phyloP scores from a whole-genome alignment of 1,140 invertebrate species.

The Leguminivora glycinivorella region DNA sequence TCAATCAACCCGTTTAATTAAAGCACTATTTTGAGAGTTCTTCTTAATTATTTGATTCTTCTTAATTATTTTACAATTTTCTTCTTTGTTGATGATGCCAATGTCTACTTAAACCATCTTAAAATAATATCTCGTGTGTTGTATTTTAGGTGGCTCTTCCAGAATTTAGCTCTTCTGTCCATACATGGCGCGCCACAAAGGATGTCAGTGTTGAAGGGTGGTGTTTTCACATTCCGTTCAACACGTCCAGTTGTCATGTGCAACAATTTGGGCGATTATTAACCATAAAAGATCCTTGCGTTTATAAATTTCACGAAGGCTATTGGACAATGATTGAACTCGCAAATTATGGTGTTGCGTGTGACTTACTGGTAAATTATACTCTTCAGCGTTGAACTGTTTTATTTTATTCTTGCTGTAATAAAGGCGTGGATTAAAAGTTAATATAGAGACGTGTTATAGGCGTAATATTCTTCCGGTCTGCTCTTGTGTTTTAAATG shows the following conservation, averaged over 20 bases:
- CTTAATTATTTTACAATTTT: too few species aligned
- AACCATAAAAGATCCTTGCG: constrained; percentile 41
- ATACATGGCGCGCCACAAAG: constrained; percentile 27
- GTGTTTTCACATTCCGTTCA: constrained; percentile 47
- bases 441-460: too few species aligned
- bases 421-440: neutral
- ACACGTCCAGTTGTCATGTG: constrained; percentile 52
- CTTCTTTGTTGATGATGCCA: too few species aligned
- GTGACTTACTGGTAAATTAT: constrained; percentile 14
- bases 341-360: constrained; percentile 11
- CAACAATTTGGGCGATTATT: constrained; percentile 57
- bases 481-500: too few species aligned
- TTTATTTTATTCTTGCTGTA: neutral
- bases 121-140: too few species aligned
- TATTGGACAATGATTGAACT: constrained; percentile 17
- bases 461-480: neutral
- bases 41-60: too few species aligned
- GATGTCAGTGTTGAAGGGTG: constrained; percentile 46
- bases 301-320: constrained; percentile 18
- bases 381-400: neutral
- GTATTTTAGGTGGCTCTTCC: constrained; percentile 1
- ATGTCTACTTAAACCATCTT: too few species aligned
- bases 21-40: neutral
- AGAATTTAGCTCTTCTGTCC: neutral
- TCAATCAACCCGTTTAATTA: neutral